Base-by-base conservation (phyloP, 2,888 invertebrate species). In the Tetramorium bicarinatum region DNA sequence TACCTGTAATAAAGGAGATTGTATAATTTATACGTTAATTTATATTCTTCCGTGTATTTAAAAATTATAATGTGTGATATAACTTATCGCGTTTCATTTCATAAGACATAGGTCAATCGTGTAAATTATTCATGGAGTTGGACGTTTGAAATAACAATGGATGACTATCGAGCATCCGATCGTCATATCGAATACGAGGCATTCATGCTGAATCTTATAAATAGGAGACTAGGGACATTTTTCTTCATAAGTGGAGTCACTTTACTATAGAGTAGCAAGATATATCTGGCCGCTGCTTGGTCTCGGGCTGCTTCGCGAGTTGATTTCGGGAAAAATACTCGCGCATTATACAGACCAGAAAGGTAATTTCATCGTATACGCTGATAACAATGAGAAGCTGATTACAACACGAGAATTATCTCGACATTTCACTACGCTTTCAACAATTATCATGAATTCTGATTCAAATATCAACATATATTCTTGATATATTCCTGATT, bases 61-160 rank as follows among this genome's bases (percentile, higher is more conserved):
- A 34, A 67, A 56, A 44, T 54, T 47, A 34, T 47, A 76, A 62
- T 79, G 56, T 9, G 44, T 52, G 25, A 71, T 34, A 67, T 56
- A 44, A 41, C 9, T 59, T 7, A 49, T 34, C 44, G 72, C 44
- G 72, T 18, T 49, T 62, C 25, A 49, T 77, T 82, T 83, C 62
- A 47, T 13, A 38, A 64, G 64, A 29, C 84, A 71, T 11, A 82
- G 84, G 84, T 86, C 64, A 87, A 84, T 61, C n/a, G 41, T 13
- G 62, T 83, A 47, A 66, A 87, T 87, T 87, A 87, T 87, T 88
- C 79, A 62, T n/a, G 3, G 29, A 7, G n/a, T 21, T 62, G 44
- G 34, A 9, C 64, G 13, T 54, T 29, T 18, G 25, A 61, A 52
- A 80, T 41, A 61, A 69, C 29, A 59, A 62, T 29, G 54, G 47